Conservation (phyloP, 2,888 invertebrate genomes). For the Calameuta pallipes region DNA sequence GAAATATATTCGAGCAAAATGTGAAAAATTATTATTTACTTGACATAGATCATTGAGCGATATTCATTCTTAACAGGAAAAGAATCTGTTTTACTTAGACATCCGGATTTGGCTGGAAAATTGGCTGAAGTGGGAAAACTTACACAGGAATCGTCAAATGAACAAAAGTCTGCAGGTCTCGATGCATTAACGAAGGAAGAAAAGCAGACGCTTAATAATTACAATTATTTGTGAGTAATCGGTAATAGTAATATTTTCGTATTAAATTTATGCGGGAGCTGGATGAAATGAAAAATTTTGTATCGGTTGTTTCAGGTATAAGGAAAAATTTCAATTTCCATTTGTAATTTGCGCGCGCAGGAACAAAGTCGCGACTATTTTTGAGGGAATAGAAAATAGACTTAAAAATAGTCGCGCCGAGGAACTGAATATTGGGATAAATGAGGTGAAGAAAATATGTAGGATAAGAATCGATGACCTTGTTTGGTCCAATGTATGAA, state of each 20-base stretch:
- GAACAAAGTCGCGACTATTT: conserved; percentile 72
- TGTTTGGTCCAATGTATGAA: conserved; percentile 50
- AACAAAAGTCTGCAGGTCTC: conserved; percentile 72
- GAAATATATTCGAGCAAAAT: background rate
- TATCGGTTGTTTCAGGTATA: conserved; percentile 68
- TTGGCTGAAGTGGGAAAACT: conserved; percentile 70
- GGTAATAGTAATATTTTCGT: background rate
- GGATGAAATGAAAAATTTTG: conserved; percentile 18
- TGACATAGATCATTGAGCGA: background rate
- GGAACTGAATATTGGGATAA: conserved; percentile 72
- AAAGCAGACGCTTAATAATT: conserved; percentile 67
- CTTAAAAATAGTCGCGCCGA: conserved; percentile 68
- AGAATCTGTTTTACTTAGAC: conserved; percentile 69
- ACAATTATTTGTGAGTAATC: conserved; percentile 62
- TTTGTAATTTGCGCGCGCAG: conserved; percentile 77
- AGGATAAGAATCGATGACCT: conserved; percentile 71
- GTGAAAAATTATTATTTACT: conserved; percentile 9
- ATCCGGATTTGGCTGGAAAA: conserved; percentile 75
- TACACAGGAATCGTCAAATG: conserved; percentile 71
- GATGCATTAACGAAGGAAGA: conserved; percentile 69
- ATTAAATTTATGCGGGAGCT: background rate
- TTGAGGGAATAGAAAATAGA: conserved; percentile 70
- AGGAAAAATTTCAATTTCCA: conserved; percentile 75
- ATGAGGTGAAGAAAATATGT: conserved; percentile 78
- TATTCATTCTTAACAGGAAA: conserved; percentile 66